Evolutionary conservation across 2,113 vertebrate genomes (phyloP).

Genomic region (Caloenas nicobarica): DNA sequence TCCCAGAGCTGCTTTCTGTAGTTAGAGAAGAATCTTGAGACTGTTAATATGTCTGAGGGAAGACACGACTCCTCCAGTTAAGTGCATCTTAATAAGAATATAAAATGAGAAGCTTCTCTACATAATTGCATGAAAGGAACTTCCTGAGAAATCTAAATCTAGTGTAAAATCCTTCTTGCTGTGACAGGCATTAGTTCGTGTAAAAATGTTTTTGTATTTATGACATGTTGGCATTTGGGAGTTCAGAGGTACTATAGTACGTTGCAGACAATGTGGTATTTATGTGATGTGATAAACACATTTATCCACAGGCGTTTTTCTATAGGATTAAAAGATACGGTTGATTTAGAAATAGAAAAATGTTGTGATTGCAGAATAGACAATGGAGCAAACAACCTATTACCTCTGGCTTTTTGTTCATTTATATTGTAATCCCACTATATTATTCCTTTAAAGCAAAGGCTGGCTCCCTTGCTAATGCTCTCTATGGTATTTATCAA

Average conservation of each 20-base stretch:
- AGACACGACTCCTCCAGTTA: background rate
- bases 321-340: background rate
- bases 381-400: background rate
- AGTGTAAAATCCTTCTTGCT: slow-evolving; percentile 27
- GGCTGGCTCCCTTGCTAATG: background rate
- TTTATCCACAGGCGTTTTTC: slow-evolving; percentile 5
- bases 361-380: background rate
- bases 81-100: background rate
- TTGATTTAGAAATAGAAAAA: slow-evolving; percentile 4
- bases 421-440: background rate
- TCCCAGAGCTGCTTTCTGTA: background rate
- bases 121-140: background rate
- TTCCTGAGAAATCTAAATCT: background rate
- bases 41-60: background rate
- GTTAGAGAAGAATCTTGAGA: background rate
- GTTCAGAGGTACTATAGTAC: background rate
- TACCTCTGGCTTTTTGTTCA: background rate
- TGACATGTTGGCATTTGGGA: slow-evolving; percentile 13
- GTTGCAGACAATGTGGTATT: background rate
- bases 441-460: background rate
- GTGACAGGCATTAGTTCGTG: slow-evolving; percentile 1
- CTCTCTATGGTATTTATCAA: background rate
- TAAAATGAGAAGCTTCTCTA: background rate
- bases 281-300: background rate
- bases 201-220: slow-evolving; percentile 16